Evolutionary conservation across 1,140 invertebrate species (phyloP), one percentile per base, ranked within the genome.

Genomic region (Ceratosolen fusciceps): DNA sequence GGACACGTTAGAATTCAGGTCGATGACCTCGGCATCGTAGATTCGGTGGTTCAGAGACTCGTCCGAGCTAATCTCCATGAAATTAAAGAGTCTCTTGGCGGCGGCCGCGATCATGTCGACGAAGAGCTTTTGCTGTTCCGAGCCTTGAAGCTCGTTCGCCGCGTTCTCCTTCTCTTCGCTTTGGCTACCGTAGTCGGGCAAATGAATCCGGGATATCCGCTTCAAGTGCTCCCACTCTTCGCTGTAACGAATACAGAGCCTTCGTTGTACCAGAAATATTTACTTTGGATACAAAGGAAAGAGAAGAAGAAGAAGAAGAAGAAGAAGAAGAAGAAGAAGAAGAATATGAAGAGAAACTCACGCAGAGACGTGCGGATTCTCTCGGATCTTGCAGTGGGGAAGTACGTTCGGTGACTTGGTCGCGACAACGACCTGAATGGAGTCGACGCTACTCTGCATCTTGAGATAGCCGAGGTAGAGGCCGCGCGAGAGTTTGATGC

Each of bases 391-490:
- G 77, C 94, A 95, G 90, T 98, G 96, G 3, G 98, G 98, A 81
- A 98, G 92, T 80, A 98, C 95, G 89, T 98, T 99, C 14, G 98
- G 98, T 0, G 95, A 94, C 85, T 96, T 95, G 47, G 95, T 92
- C 0, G 97, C 96, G 24, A 98, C 97, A 2, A 99, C 93, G n/a
- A 99, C 94, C 85, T 97, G 94, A 49, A 99, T 96, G 5, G 96
- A 93, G 88, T 99, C 98, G 70, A 99, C 96, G 9, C 97, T 98
- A 83, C 96, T 98, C 84, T 97, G 96, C 92, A 99, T 94, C 87
- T 99, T 98, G 60, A 99, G 91, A 89, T 98, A 99, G 26, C 97
- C 96, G 77, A 99, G 90, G 89, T 99, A 99, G 9, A 99, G 91
- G 0, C 98, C 98, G 70, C 94, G 94, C 0, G 93, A 92, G 26